A percentile compares a stretch with the other conserved stretches of the same genome.
These are phyloP conservation scores for Zalophus californianus DNA, from an alignment of 2,797 vertebrate species.

Conservation along the genomic window DNA sequence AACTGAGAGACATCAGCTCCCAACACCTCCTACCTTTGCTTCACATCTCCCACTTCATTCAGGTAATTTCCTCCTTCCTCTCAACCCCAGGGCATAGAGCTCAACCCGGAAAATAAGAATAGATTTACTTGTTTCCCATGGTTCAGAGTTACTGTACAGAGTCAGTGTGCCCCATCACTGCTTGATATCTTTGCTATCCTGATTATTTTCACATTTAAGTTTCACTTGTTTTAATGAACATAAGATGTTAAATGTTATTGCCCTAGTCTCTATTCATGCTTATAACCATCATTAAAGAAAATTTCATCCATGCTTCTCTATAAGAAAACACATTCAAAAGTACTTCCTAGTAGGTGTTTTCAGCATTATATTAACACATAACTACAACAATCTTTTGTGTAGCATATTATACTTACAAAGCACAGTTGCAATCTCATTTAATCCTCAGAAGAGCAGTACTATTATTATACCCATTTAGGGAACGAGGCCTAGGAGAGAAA, in stretches of 20 bases:
- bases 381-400: not conserved
- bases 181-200: not conserved
- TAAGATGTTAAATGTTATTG: not conserved
- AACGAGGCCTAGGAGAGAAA: not conserved
- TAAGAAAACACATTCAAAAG: not conserved
- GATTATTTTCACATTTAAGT: not conserved
- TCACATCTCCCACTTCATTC: not conserved
- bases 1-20: not conserved
- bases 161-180: not conserved
- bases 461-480: not conserved
- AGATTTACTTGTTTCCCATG: not conserved
- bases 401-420: not conserved
- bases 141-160: not conserved
- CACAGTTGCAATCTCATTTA: not conserved
- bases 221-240: slow-evolving; percentile 30
- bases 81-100: not conserved
- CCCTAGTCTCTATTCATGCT: not conserved
- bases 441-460: not conserved
- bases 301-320: not conserved
- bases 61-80: not conserved
- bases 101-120: not conserved
- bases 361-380: not conserved
- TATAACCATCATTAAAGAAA: not conserved
- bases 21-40: not conserved
- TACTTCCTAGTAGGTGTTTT: not conserved